A percentile compares a stretch with the other conserved stretches of the same genome.
Evolutionary conservation across 2,888 invertebrate species (phyloP).

Genomic region (Mallateleia sp.): DNA sequence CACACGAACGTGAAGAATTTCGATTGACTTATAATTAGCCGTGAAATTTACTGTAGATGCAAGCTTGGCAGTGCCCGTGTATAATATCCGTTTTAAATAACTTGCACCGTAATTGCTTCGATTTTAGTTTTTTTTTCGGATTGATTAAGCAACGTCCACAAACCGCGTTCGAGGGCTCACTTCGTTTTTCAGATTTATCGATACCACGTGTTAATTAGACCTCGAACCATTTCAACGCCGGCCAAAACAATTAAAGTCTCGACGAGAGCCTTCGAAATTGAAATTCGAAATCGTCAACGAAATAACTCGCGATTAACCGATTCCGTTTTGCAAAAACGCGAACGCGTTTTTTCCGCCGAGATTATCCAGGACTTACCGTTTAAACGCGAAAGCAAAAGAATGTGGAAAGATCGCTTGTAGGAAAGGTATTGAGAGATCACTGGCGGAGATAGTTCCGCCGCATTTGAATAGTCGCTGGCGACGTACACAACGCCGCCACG

Average conservation of each 20-base stretch:
- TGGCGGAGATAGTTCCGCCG: slow-evolving; percentile 20
- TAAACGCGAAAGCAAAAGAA: not conserved
- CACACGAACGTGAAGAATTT: slow-evolving; percentile 19
- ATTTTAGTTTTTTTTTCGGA: slow-evolving; percentile 12
- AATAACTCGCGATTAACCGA: no score
- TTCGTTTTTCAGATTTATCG: not conserved
- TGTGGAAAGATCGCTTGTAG: not conserved
- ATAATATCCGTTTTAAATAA: slow-evolving; percentile 79
- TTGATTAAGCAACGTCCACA: not conserved
- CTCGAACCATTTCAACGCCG: no score
- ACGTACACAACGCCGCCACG: slow-evolving; percentile 13
- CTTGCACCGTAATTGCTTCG: slow-evolving; percentile 61
- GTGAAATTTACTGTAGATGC: slow-evolving; percentile 77
- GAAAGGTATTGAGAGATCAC: slow-evolving; percentile 13
- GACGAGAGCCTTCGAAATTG: no score
- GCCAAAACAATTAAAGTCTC: no score
- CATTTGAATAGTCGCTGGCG: slow-evolving; percentile 33
- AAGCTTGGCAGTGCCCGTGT: slow-evolving; percentile 87
- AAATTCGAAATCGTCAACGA: no score
- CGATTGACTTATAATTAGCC: slow-evolving; percentile 61
- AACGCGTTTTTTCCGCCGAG: not conserved
- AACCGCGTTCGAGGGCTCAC: slow-evolving; percentile 17
- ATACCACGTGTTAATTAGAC: no score
- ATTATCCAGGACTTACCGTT: not conserved
- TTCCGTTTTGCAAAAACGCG: no score